These are phyloP conservation scores for Ploceus nigricollis DNA, from an alignment of 2,113 vertebrate genomes.

Conservation along the genomic window DNA sequence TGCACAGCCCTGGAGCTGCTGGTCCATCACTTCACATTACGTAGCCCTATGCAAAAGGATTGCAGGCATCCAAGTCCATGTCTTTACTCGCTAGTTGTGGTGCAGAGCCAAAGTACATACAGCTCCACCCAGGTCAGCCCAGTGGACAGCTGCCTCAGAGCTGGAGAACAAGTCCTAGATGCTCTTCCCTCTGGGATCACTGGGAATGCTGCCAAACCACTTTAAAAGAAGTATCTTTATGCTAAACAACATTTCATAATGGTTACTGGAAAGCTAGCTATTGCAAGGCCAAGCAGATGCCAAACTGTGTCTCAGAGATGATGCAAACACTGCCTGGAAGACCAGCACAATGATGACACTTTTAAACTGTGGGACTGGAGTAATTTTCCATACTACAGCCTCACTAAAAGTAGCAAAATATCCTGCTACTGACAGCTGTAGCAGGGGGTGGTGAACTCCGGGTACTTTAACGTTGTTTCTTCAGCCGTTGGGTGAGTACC, in stretches of 20 bases:
- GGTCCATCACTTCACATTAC: not conserved
- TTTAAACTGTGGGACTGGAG: not conserved
- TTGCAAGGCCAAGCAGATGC: not conserved
- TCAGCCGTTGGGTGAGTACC: not conserved
- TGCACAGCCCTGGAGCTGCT: not conserved
- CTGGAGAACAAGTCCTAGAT: not conserved
- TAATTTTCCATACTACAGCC: not conserved
- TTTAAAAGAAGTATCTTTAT: not conserved
- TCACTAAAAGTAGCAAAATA: not conserved
- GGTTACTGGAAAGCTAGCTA: slow-evolving; percentile 3
- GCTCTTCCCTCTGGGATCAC: not conserved
- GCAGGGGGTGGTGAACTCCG: fast-evolving
- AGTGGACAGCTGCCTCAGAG: not conserved
- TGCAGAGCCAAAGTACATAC: not conserved
- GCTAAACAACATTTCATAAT: not conserved
- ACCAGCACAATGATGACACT: fast-evolving
- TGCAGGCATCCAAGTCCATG: not conserved
- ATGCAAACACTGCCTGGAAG: not conserved
- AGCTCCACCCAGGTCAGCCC: not conserved
- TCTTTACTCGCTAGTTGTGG: not conserved
- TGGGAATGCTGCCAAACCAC: slow-evolving; percentile 4
- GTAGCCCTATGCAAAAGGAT: fast-evolving
- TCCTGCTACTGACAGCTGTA: not conserved
- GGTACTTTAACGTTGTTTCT: not conserved
- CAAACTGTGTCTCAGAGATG: not conserved